Evolutionary conservation across 2,113 vertebrate genomes (phyloP).

Genomic region (Gallinago jamesoni): DNA sequence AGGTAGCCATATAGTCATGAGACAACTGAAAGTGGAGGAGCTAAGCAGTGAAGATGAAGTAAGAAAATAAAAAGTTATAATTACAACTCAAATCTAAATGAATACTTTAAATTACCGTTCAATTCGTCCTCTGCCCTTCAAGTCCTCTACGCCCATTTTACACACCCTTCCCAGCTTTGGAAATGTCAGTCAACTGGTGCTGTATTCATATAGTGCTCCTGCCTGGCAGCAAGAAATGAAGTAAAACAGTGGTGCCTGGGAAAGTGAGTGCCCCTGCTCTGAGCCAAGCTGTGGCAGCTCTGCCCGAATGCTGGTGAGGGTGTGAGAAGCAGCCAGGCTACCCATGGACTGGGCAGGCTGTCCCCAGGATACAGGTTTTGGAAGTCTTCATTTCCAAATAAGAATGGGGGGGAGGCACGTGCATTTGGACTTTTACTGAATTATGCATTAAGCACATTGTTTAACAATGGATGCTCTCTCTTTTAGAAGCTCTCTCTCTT

Average conservation of each 20-base stretch:
- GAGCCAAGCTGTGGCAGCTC: background rate
- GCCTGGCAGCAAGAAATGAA: background rate
- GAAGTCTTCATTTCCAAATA: background rate
- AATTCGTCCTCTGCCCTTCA: background rate
- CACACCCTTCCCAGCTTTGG: background rate
- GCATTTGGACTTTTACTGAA: background rate
- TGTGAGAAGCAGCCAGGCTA: background rate
- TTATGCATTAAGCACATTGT: background rate
- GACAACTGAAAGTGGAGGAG: background rate
- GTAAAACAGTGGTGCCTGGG: background rate
- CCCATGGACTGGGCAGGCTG: background rate
- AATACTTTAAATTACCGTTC: background rate
- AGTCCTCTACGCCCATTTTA: background rate
- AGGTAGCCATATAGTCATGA: background rate
- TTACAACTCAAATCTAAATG: background rate
- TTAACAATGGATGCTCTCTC: background rate
- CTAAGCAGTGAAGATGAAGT: background rate
- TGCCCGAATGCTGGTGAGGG: background rate
- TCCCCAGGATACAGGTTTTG: background rate
- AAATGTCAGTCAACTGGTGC: background rate
- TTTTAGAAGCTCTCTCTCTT: background rate
- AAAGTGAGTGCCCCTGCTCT: background rate
- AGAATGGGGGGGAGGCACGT: background rate
- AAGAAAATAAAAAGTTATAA: background rate
- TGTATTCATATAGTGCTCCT: background rate